Percentiles rank a stretch among this genome's conserved stretches.
These are phyloP conservation scores for Phylloscopus whistleri DNA, from an alignment of 2,113 vertebrate species.

Conservation along the genomic window DNA sequence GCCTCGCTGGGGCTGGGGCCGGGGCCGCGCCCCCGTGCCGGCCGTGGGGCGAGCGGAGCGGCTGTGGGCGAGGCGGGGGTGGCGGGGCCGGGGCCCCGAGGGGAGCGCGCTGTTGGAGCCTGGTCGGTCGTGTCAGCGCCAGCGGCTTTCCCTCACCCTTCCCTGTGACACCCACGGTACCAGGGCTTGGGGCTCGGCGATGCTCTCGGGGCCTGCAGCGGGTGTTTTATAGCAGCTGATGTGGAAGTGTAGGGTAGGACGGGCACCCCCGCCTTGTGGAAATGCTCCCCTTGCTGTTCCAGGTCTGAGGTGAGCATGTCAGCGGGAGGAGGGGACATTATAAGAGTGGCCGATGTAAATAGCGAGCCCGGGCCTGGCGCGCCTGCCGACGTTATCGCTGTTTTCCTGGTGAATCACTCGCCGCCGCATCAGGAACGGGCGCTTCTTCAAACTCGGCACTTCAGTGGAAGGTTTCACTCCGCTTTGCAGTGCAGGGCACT, in stretches of 20 bases:
- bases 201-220: neutral
- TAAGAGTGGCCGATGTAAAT: neutral
- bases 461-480: neutral
- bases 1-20: neutral
- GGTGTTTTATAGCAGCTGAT: neutral
- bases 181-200: neutral
- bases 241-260: neutral
- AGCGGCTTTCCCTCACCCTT: accelerated
- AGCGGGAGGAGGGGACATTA: neutral
- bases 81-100: too few relatives aligned
- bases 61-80: neutral
- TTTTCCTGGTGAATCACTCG: neutral
- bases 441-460: neutral
- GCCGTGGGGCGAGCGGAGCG: neutral
- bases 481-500: neutral
- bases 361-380: neutral
- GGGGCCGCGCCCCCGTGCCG: too few relatives aligned
- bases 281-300: neutral
- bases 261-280: neutral
- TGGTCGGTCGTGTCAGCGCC: neutral
- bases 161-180: neutral
- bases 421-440: accelerated
- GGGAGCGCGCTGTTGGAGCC: neutral
- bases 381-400: accelerated
- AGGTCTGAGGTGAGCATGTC: neutral